Evolutionary conservation across 2,797 vertebrate genomes (phyloP).

Genomic region (Megalops cyprinoides): DNA sequence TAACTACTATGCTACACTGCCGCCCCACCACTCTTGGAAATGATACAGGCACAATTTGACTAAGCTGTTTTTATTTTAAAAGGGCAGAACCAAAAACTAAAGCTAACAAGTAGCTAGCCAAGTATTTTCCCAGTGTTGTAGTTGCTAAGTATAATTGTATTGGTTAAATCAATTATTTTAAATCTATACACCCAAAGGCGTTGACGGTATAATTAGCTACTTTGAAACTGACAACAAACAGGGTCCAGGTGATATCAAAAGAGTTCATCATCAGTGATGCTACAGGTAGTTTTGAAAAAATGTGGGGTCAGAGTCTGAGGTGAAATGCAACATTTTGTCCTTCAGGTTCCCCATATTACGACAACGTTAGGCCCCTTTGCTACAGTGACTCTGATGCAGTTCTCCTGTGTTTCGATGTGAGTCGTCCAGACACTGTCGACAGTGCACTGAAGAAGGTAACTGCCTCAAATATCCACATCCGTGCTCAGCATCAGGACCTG

Average conservation of each 20-base stretch:
- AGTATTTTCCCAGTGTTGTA: no score
- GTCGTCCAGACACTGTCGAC: conserved; percentile 89
- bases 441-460: conserved; percentile 88
- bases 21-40: no score
- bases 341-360: conserved; percentile 92
- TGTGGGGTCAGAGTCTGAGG: neutral
- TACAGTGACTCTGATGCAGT: conserved; percentile 95
- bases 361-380: conserved; percentile 94
- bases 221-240: no score
- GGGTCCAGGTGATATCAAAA: neutral
- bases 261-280: neutral
- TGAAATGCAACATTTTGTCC: neutral
- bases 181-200: no score
- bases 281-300: neutral
- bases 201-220: no score
- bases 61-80: no score
- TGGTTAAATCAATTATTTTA: no score
- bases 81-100: no score
- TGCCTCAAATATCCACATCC: neutral
- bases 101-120: no score
- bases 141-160: no score
- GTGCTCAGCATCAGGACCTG: neutral
- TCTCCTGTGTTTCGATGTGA: conserved; percentile 91
- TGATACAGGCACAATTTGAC: no score
- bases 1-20: no score